These are phyloP conservation scores for Cantharis flavilabris DNA, from an alignment of 2,888 invertebrate species.

Conservation along the genomic window DNA sequence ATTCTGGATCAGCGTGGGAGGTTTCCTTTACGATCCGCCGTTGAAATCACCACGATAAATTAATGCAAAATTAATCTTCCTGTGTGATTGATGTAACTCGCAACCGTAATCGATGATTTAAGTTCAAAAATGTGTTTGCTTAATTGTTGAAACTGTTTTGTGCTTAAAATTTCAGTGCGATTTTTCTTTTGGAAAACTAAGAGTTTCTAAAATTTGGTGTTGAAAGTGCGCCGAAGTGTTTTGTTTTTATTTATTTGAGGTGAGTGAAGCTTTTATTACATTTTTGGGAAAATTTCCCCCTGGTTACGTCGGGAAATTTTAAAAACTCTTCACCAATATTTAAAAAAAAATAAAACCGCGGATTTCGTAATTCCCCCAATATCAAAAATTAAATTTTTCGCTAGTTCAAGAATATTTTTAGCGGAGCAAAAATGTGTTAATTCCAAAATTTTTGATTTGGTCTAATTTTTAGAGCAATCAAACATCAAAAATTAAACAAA, in stretches of 20 bases:
- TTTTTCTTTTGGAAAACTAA: not conserved
- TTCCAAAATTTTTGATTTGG: no score
- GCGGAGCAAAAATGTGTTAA: no score
- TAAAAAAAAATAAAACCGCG: no score
- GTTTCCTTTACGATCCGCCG: slow-evolving; percentile 28
- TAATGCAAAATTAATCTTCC: slow-evolving; percentile 31
- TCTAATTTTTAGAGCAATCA: no score
- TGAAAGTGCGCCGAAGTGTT: not conserved
- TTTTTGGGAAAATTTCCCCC: not conserved
- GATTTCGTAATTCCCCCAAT: no score
- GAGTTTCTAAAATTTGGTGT: not conserved
- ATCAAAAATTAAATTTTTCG: no score
- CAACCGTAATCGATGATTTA: not conserved
- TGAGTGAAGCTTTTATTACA: not conserved
- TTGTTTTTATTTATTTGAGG: not conserved
- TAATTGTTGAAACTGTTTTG: not conserved
- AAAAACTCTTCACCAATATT: not conserved
- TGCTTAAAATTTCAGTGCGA: not conserved
- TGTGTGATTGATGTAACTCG: slow-evolving; percentile 35
- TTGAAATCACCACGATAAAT: slow-evolving; percentile 27
- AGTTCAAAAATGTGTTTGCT: not conserved
- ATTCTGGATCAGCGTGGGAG: slow-evolving; percentile 10
- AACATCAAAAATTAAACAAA: no score
- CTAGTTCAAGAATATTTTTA: no score
- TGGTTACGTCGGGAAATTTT: not conserved